These are phyloP conservation scores for Leucopsar rothschildi DNA, from an alignment of 2,113 vertebrate species.

Conservation along the genomic window DNA sequence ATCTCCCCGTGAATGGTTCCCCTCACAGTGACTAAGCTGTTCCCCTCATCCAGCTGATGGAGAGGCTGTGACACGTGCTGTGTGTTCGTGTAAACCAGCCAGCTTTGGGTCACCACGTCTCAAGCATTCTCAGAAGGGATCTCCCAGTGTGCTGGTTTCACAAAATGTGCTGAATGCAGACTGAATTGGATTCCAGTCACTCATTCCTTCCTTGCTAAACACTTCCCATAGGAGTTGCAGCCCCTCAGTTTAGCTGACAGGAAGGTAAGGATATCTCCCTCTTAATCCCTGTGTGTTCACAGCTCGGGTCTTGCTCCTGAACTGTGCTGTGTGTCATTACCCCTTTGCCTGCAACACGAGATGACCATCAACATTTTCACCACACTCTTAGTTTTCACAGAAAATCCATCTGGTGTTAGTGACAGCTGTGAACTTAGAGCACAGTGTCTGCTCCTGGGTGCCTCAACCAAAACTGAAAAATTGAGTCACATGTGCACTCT, in stretches of 20 bases:
- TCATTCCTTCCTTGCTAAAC: background rate
- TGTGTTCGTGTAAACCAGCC: background rate
- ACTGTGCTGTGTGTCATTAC: background rate
- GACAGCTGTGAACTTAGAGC: background rate
- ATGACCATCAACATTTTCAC: background rate
- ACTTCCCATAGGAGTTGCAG: background rate
- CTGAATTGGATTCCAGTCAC: background rate
- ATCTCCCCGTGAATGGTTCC: background rate
- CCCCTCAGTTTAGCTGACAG: background rate
- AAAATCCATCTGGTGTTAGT: background rate
- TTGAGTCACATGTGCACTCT: background rate
- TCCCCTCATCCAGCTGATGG: background rate
- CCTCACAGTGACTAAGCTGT: slow-evolving; percentile 33
- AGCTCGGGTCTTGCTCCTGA: background rate
- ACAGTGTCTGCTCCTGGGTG: background rate
- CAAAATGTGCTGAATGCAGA: background rate
- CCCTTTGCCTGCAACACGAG: background rate
- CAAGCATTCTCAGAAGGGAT: background rate
- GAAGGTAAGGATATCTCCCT: background rate
- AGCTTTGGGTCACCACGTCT: background rate
- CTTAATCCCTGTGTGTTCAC: background rate
- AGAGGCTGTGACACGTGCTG: background rate
- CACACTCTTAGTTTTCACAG: background rate
- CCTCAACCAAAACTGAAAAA: background rate
- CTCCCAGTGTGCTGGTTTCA: background rate